Base-by-base conservation (phyloP, 2,797 vertebrate species). In the Apogon talboti region DNA sequence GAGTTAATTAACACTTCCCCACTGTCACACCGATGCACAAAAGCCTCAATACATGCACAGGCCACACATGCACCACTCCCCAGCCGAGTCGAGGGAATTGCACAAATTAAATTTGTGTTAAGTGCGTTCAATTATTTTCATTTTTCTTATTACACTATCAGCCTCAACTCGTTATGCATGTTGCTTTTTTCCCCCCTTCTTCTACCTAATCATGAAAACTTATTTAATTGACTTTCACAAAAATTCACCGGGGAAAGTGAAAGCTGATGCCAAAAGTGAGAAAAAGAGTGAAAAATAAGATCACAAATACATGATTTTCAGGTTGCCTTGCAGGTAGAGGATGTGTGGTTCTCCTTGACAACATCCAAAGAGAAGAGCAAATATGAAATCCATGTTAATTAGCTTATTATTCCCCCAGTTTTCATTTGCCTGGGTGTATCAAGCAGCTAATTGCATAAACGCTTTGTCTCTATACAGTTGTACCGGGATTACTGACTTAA, bases 1-100 rank as follows among this genome's bases (percentile, higher is more conserved):
- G 74, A 91, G 88, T 92, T 94, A 92, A 93, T 95, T 93, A 94
- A 91, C 71, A 73, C 83, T 88, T 81, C 78, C 86, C 82, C 71
- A 78, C 86, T 78, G 86, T 85, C 85, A 76, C 83, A 80, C 66
- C 60, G 71, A 84, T 62, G 79, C 78, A 87, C 85, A 84, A 71
- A 84, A 79, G 66, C 74, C 78, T 42, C 67, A 83, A 73, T 75
- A 66, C 82, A 78, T 30, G 53, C 33, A 62, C 51, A 58, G 51
- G 66, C 58, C 53, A 55, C 35, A 10, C 61, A 38, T 54, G 35
- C 64, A 40, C 57, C 79, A 74, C 80, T 76, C 76, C 80, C 74
- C 66, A 62, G 59, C 77, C 0, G 59, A 83, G 85, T 53, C 84
- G 0, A 67, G 91, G 93, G 91, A 92, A 85, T 87, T 57, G 71